Evolutionary conservation across 2,113 vertebrate species (phyloP).

Genomic region (Erythrolamprus reginae): DNA sequence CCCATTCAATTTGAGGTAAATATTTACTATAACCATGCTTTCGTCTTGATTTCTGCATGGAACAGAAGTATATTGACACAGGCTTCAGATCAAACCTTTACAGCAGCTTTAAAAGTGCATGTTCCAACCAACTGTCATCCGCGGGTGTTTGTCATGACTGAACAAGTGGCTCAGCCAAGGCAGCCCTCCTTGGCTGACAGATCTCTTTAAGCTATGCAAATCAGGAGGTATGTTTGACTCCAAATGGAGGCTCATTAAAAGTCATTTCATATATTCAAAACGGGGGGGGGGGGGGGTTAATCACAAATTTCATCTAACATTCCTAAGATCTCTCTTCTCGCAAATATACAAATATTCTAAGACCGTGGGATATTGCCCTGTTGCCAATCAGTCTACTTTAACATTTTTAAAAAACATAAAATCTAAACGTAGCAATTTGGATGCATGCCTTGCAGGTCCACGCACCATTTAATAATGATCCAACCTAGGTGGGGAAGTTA

Average conservation of each 20-base stretch:
- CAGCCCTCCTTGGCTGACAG: neutral
- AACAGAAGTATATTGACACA: neutral
- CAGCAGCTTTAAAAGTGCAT: conserved; percentile 11
- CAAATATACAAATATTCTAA: neutral
- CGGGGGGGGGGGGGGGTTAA: too few relatives aligned
- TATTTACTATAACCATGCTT: conserved; percentile 24
- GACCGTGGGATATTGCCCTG: neutral
- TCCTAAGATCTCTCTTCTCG: neutral
- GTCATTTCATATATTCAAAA: neutral
- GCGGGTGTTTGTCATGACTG: neutral
- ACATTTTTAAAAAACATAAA: neutral
- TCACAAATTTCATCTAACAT: neutral
- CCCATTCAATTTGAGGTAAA: conserved; percentile 42
- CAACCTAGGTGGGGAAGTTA: neutral
- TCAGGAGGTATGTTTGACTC: neutral
- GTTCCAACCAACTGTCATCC: conserved; percentile 22
- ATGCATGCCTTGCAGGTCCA: neutral
- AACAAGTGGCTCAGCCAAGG: neutral
- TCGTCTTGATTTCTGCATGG: conserved; percentile 12
- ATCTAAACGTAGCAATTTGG: neutral
- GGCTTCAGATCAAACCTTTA: conserved; percentile 5
- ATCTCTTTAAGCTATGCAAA: conserved; percentile 25
- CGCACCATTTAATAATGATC: neutral
- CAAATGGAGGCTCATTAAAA: conserved; percentile 12
- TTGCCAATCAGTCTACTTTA: neutral